Evolutionary conservation across 2,113 vertebrate species (phyloP), one percentile per base, ranked within the genome.

Genomic region (Cryptotis parvus): DNA sequence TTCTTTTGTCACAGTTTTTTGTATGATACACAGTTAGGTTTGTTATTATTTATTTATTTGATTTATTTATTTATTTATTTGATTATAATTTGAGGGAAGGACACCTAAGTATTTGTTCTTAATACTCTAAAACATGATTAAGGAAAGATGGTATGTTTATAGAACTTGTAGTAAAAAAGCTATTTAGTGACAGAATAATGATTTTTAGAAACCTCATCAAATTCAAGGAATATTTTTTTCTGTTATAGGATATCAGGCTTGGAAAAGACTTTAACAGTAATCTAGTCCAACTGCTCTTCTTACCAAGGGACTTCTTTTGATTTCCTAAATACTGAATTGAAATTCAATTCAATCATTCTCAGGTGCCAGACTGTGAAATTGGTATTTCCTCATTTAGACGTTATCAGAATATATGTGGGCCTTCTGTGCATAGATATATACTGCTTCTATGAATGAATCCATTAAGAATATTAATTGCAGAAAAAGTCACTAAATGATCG

Each of bases 381-480:
- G 83, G 89, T 89, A 27, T 87, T 97, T 94, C 77, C 87, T 96
- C 96, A 92, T 96, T 97, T 97, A 96, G 96, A 91, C 70, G 78
- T 85, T 96, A 84, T 96, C 83, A 77, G 79, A 87, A 93, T 89
- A 81, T 81, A 88, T 78, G 37, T 87, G 61, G 76, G 18, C 80
- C 69, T 92, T 97, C 91, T 84, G 66, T 84, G 90, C 90, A 89
- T 87, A 84, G 84, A 74, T 63, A 69, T 95, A 96, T 83, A 93
- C 0, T 95, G n/a, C n/a, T n/a, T n/a, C 52, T 92, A 45, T 94
- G 37, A 91, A 4, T 35, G 89, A 96, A 94, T 95, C 97, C 90
- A 91, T 97, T 95, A 97, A 96, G 96, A 96, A 96, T 91, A 87
- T 97, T 95, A 97, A 96, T 97, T 97, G 78, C 76, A 93, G 79